A percentile compares a stretch with the other conserved stretches of the same genome.
Evolutionary conservation across 2,888 invertebrate species (phyloP).

Genomic region (Trypoxylon attenuatum): DNA sequence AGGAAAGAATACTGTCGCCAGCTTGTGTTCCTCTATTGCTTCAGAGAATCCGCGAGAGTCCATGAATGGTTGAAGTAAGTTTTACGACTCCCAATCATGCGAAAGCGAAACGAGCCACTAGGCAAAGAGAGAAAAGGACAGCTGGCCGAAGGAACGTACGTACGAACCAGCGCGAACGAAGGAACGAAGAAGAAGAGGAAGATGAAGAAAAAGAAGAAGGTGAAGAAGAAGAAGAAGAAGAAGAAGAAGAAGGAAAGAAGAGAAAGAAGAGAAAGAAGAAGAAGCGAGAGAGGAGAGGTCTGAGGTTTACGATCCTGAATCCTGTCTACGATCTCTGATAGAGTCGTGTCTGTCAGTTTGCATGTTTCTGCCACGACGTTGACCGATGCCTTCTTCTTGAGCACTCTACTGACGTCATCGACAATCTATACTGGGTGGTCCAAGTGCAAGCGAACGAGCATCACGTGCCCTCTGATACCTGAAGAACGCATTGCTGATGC

Average conservation of each 20-base stretch:
- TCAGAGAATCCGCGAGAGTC: conserved; percentile 14
- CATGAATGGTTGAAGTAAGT: conserved; percentile 39
- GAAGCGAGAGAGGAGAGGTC: conserved; percentile 18
- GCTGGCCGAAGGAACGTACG: background rate
- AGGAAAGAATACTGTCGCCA: no score
- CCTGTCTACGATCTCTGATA: conserved; percentile 52
- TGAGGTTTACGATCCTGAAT: conserved; percentile 48
- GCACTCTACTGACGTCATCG: conserved; percentile 45
- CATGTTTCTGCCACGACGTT: conserved; percentile 47
- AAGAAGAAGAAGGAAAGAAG: background rate
- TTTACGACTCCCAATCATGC: conserved; percentile 33
- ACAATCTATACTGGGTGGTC: conserved; percentile 49
- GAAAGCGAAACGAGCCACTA: conserved; percentile 27
- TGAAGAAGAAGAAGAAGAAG: conserved; percentile 24
- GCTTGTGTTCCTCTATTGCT: no score
- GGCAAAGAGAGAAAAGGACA: background rate
- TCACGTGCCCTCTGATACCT: background rate
- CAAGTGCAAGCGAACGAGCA: conserved; percentile 3
- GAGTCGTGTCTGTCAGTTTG: conserved; percentile 54
- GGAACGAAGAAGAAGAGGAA: background rate
- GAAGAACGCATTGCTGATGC: conserved; percentile 5
- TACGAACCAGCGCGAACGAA: background rate
- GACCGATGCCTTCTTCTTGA: conserved; percentile 53
- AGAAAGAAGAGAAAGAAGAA: background rate
- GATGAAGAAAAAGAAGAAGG: no score